Base-by-base conservation (phyloP, 2,797 vertebrate species). In the Streptopelia turtur region DNA sequence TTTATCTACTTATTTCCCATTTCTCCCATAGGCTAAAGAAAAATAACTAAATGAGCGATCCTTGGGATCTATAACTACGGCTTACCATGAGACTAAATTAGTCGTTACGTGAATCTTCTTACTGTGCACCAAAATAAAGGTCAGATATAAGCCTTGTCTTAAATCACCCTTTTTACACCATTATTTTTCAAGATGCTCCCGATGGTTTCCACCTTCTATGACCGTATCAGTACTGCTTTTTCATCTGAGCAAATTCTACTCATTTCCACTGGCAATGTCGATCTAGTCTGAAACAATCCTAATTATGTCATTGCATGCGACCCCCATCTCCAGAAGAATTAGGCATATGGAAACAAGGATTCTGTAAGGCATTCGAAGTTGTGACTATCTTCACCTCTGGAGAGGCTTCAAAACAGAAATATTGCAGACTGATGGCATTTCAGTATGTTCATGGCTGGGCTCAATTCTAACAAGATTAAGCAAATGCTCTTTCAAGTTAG, bases 381-480 rank as follows among this genome's bases (percentile, higher is more conserved):
- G 10, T 24, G 72, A 41, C 59, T n/a, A 7, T n/a, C 60, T 86
- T 93, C 92, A 84, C 70, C 63, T 52, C 85, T 50, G 16, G 55
- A 81, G 65, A 79, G 35, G 30, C 24, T 91, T 90, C 56, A 31
- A 63, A 70, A 56, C 27, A 85, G 83, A 80, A 94, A 71, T 71
- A 74, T 49, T 92, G 33, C 70, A 79, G 64, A 72, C n/a, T 28
- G 24, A 39, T 77, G 88, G 80, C 66, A 83, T 84, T 92, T 87
- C 85, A 87, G 75, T 39, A 66, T 30, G 50, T 56, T 89, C 82
- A 49, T 27, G 69, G 55, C 33, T 71, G 21, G 31, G 64, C 45
- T 94, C 78, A 69, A 47, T 91, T 85, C 56, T 89, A 95, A 92
- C 41, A 50, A 90, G 71, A 81, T 93, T 90, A 74, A 87, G 52